Conservation (phyloP, 2,888 invertebrate genomes). For the Synergus japonicus region DNA sequence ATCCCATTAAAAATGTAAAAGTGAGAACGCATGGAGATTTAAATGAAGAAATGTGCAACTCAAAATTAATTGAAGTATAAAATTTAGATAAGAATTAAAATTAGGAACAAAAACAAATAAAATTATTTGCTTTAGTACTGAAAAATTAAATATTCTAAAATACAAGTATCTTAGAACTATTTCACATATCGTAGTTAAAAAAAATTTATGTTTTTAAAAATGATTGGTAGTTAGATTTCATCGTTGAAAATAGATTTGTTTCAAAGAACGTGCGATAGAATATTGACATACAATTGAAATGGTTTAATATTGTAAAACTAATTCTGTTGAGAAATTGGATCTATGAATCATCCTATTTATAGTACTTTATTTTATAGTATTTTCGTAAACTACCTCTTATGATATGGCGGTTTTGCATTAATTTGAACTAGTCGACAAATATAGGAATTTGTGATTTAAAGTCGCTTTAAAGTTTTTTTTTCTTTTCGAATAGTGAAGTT, state of each 20-base stretch:
- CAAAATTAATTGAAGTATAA: constrained; percentile 27
- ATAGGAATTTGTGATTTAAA: too few relatives aligned
- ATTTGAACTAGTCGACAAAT: not conserved
- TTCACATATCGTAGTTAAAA: not conserved
- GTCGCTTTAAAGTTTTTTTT: too few relatives aligned
- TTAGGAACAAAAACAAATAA: not conserved
- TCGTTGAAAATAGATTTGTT: not conserved
- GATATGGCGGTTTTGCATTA: not conserved
- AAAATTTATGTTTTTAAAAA: not conserved
- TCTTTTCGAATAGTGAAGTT: too few relatives aligned
- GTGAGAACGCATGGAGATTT: constrained; percentile 46
- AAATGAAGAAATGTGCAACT: constrained; percentile 43
- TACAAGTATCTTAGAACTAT: not conserved
- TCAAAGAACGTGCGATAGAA: not conserved
- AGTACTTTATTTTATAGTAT: not conserved
- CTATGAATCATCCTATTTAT: not conserved
- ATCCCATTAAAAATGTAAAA: constrained; percentile 83
- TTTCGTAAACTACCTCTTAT: not conserved
- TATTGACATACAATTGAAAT: not conserved
- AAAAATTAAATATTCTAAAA: not conserved
- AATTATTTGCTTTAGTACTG: not conserved
- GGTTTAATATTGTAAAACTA: not conserved
- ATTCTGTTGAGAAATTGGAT: not conserved
- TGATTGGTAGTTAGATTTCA: not conserved
- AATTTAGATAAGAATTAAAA: not conserved